Evolutionary conservation across 2,797 vertebrate species (phyloP).

Genomic region (Micropoecilia bifurca): DNA sequence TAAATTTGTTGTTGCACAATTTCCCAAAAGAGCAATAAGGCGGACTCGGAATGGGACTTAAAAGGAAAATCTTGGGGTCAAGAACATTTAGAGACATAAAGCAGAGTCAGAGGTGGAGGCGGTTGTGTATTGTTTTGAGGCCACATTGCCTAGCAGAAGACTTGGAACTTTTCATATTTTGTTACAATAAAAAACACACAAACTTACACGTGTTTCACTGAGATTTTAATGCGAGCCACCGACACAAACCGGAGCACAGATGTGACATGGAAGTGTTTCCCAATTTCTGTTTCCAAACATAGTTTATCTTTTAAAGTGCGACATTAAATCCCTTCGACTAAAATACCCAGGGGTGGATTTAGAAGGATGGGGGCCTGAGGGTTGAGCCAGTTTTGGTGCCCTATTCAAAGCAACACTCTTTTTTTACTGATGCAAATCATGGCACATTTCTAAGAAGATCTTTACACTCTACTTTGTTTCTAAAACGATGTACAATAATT

Average conservation of each 20-base stretch:
- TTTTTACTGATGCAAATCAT: too few species aligned
- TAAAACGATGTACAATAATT: too few species aligned
- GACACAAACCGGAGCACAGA: neutral
- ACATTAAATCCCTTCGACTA: neutral
- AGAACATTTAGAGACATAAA: constrained; percentile 34
- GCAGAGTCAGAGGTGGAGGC: neutral
- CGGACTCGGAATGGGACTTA: constrained; percentile 34
- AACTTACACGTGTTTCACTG: neutral
- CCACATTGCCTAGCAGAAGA: constrained; percentile 27
- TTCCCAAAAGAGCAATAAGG: constrained; percentile 37
- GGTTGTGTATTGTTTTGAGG: constrained; percentile 52
- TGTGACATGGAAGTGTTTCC: neutral
- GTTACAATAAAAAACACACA: neutral
- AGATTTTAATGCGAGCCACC: neutral
- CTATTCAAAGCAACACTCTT: too few species aligned
- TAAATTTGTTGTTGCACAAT: constrained; percentile 32
- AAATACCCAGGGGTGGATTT: neutral
- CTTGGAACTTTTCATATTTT: neutral
- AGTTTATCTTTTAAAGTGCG: neutral
- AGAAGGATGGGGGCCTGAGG: too few species aligned
- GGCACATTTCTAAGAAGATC: too few species aligned
- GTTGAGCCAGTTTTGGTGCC: too few species aligned
- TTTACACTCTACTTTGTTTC: too few species aligned
- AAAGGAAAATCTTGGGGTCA: constrained; percentile 53
- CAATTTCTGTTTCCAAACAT: neutral